Conservation (phyloP, 2,113 vertebrate species). For the Crotalus viridis region DNA sequence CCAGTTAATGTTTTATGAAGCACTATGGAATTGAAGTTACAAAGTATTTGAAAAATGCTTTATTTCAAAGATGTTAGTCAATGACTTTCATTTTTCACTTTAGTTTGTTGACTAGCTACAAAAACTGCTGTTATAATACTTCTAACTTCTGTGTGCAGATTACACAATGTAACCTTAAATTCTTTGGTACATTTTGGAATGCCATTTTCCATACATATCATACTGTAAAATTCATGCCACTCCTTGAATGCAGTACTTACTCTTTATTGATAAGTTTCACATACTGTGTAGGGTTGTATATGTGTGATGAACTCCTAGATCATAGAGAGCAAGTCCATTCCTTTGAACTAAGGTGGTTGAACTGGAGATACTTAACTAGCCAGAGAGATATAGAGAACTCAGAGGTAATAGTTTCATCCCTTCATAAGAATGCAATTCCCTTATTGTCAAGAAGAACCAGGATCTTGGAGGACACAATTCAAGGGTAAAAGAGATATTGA, state of each 20-base stretch:
- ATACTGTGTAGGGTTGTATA: background rate
- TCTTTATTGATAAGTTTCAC: background rate
- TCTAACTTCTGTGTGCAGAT: constrained; percentile 64
- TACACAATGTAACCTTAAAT: constrained; percentile 65
- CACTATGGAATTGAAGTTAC: constrained; percentile 82
- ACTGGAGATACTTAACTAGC: background rate
- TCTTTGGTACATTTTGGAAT: constrained; percentile 58
- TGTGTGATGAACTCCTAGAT: background rate
- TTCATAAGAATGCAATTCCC: background rate
- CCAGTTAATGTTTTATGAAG: constrained; percentile 83
- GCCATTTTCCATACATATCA: constrained; percentile 22
- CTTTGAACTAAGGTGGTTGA: background rate
- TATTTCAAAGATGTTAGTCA: constrained; percentile 74
- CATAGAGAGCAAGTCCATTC: background rate
- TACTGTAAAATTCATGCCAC: constrained; percentile 15
- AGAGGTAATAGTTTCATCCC: background rate
- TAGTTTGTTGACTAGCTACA: constrained; percentile 81
- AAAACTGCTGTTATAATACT: constrained; percentile 64
- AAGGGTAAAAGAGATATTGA: background rate
- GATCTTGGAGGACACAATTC: background rate
- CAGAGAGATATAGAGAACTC: background rate
- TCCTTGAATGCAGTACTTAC: constrained; percentile 29
- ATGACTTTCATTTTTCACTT: constrained; percentile 66
- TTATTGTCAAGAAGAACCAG: background rate
- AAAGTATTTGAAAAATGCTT: constrained; percentile 77